These are phyloP conservation scores for Geophilus truncorum DNA, from an alignment of 2,888 invertebrate species.

Conservation along the genomic window DNA sequence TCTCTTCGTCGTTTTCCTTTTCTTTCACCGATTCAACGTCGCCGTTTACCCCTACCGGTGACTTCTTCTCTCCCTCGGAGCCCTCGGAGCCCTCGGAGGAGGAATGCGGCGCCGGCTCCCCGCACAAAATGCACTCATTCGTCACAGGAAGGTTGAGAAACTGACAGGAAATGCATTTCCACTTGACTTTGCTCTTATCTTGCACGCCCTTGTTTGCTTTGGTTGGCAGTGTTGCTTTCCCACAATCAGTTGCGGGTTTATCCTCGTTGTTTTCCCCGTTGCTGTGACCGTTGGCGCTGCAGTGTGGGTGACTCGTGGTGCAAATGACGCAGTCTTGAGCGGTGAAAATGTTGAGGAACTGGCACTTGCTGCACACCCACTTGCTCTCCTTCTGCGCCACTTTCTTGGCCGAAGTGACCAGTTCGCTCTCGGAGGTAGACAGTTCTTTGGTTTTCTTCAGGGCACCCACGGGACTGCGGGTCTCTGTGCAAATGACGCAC, in stretches of 20 bases:
- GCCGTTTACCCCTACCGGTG: too few relatives aligned
- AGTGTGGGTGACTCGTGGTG: slow-evolving; percentile 34
- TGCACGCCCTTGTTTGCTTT: not conserved
- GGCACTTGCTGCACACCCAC: slow-evolving; percentile 48
- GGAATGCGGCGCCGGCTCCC: slow-evolving; percentile 32
- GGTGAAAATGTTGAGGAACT: slow-evolving; percentile 44
- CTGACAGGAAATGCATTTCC: slow-evolving; percentile 47
- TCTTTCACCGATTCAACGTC: too few relatives aligned
- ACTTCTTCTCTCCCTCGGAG: too few relatives aligned
- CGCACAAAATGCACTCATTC: slow-evolving; percentile 41
- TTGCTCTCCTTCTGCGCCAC: slow-evolving; percentile 40
- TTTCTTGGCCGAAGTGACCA: slow-evolving; percentile 36
- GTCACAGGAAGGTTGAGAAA: slow-evolving; percentile 44
- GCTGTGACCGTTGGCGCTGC: not conserved
- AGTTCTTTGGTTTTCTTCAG: slow-evolving; percentile 33
- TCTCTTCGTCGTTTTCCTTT: too few relatives aligned
- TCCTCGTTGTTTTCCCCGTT: not conserved
- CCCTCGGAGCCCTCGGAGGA: not conserved
- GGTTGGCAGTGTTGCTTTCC: slow-evolving; percentile 8
- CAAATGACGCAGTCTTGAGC: slow-evolving; percentile 42
- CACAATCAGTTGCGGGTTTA: slow-evolving; percentile 23
- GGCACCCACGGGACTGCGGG: not conserved
- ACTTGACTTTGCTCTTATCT: slow-evolving; percentile 39
- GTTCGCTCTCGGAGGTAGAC: slow-evolving; percentile 34
- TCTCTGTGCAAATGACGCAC: slow-evolving; percentile 41